phyloP scores from a whole-genome alignment of 2,797 vertebrate species.

The Decapterus maruadsi region DNA sequence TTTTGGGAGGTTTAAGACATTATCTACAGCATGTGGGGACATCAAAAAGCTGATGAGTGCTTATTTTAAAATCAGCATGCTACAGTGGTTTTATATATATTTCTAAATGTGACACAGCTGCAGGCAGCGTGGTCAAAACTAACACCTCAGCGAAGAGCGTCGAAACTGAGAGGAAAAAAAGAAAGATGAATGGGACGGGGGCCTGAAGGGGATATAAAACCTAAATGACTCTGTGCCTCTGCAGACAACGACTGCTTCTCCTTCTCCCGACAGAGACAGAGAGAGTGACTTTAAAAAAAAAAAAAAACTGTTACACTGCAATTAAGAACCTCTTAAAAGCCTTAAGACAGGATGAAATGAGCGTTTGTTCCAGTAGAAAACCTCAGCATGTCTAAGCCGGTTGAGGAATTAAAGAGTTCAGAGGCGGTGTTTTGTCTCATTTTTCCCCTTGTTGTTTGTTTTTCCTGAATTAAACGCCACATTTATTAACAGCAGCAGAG shows the following conservation, averaged over 20 bases:
- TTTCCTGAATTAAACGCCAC: neutral
- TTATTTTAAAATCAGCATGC: constrained; percentile 31
- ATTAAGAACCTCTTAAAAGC: constrained; percentile 20
- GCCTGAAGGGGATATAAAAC: constrained; percentile 16
- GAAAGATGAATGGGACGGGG: constrained; percentile 18
- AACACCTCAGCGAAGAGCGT: constrained; percentile 33
- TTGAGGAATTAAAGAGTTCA: neutral
- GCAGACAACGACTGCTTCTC: neutral
- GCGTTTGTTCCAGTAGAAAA: neutral
- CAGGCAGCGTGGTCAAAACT: constrained; percentile 20
- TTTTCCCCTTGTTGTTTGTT: neutral
- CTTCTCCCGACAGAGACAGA: neutral
- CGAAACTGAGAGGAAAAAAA: neutral
- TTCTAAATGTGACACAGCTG: constrained; percentile 21
- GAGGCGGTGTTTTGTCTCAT: neutral
- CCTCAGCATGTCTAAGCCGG: neutral
- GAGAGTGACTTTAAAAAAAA: no score
- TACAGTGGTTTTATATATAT: constrained; percentile 15
- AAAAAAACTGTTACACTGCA: neutral
- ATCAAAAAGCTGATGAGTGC: constrained; percentile 10
- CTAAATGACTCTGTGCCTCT: constrained; percentile 2
- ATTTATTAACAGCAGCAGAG: neutral
- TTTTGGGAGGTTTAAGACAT: neutral
- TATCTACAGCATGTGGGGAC: neutral
- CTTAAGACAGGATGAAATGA: neutral